Base-by-base conservation (phyloP, 2,888 invertebrate genomes). In the Nycteola revayana region DNA sequence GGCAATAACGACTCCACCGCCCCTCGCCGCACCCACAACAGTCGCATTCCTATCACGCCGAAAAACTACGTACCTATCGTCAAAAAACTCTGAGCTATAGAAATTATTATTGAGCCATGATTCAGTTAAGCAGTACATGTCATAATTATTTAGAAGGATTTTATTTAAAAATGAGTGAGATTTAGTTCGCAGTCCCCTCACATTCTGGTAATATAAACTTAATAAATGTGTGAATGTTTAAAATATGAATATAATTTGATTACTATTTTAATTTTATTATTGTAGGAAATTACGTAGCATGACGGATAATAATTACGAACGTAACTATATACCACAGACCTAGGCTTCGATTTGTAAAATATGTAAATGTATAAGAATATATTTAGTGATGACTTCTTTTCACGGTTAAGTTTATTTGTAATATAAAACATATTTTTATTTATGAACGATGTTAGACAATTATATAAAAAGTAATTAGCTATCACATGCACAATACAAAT, bases 51-150 rank as follows among this genome's bases (percentile, higher is more conserved):
- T 22, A 22, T 32, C 36, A 20, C 24, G 17, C 17, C 36, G 26
- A 9, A 24, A 39, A 5, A 34, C 39, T 9, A 29, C 22, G 25
- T 38, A 38, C 21, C 38, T 28, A 18, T 29, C 26, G 17, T 38
- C 38, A 6, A 39, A 39, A 27, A 26, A 39, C 22, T 39, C 39
- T 8, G 29, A 21, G 14, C 30, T 27, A 18, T 33, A 25, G 10
- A 39, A 39, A 18, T 26, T n/a, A 8, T 9, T 17, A 9, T 25
- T 30, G 1, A 39, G 18, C 39, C 39, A 39, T 10, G 26, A 32
- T 27, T 39, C 33, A 10, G 30, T 29, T 10, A 39, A 25, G 10
- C 38, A 33, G 10, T 28, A 28, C 21, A 37, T 25, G 17, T 39
- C 38, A 23, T 23, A 39, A 24, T 39, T n/a, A 11, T 21, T 25